These are phyloP conservation scores for Loripinus fragilis DNA, from an alignment of 2,888 invertebrate species.

Conservation along the genomic window DNA sequence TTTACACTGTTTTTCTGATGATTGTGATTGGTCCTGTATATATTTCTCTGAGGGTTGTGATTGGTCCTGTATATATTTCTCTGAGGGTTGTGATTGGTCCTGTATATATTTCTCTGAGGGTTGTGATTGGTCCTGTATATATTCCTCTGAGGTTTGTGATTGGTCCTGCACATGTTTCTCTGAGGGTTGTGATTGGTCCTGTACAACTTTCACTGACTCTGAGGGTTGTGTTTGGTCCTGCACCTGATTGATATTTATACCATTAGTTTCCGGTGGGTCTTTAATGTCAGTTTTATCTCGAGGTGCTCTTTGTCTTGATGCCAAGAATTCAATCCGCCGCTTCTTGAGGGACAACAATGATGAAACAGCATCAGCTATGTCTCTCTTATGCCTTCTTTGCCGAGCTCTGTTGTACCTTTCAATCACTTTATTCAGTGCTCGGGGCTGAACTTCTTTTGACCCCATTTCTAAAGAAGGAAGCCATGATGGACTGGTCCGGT, in stretches of 20 bases:
- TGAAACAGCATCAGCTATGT: slow-evolving; percentile 26
- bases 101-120: too few relatives aligned
- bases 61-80: too few relatives aligned
- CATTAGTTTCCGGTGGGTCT: too few relatives aligned
- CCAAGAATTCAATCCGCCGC: not conserved
- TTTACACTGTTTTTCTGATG: not conserved
- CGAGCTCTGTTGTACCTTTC: slow-evolving; percentile 2
- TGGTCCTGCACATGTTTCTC: too few relatives aligned
- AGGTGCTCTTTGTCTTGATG: too few relatives aligned
- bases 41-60: too few relatives aligned
- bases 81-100: too few relatives aligned
- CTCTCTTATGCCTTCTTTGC: slow-evolving; percentile 20
- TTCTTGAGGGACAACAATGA: slow-evolving; percentile 30
- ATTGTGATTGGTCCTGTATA: too few relatives aligned
- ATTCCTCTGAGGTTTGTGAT: not conserved
- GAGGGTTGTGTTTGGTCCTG: too few relatives aligned
- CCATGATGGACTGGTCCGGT: slow-evolving; percentile 27
- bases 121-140: too few relatives aligned
- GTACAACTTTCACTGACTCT: too few relatives aligned
- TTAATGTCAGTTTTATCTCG: too few relatives aligned
- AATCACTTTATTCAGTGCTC: not conserved
- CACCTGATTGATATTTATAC: not conserved
- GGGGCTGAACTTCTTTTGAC: not conserved
- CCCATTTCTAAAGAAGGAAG: slow-evolving; percentile 21
- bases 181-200: not conserved